Evolutionary conservation across 2,888 invertebrate species (phyloP).

Genomic region (Drosophila gaucha): DNA sequence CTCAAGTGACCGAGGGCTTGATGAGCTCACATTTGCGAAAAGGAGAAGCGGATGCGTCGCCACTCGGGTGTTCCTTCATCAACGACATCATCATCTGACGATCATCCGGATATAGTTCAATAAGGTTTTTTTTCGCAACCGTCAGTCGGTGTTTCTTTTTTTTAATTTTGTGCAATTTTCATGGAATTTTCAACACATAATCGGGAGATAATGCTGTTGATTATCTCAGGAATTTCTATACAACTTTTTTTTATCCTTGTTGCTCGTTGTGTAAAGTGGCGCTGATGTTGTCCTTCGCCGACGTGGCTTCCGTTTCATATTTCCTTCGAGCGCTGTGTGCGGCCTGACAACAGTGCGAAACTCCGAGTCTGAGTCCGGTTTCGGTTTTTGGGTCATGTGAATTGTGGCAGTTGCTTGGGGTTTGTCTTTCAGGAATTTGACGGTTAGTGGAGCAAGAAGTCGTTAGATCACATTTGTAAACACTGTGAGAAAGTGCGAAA

Average conservation of each 20-base stretch:
- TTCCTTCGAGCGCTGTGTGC: conserved; percentile 60
- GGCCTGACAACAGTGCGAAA: conserved; percentile 56
- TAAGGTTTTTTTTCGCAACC: conserved; percentile 45
- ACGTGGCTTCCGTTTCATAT: conserved; percentile 68
- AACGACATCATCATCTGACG: conserved; percentile 66
- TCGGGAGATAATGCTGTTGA: conserved; percentile 71
- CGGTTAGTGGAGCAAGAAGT: conserved; percentile 35
- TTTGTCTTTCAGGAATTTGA: conserved; percentile 27
- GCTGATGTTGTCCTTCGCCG: conserved; percentile 58
- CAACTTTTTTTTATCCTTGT: conserved; percentile 25
- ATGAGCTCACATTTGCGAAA: conserved; percentile 61
- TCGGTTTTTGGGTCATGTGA: conserved; percentile 28
- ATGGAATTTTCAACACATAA: conserved; percentile 73
- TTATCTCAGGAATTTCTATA: conserved; percentile 72
- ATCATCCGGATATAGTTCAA: conserved; percentile 79
- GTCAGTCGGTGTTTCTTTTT: conserved; percentile 48
- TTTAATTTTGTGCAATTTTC: conserved; percentile 65
- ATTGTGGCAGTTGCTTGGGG: conserved; percentile 25
- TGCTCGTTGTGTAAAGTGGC: conserved; percentile 56
- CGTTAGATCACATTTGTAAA: conserved; percentile 9
- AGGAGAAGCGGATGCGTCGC: conserved; percentile 71
- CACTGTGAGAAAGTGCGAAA: conserved; percentile 20
- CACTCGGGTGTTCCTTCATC: conserved; percentile 69
- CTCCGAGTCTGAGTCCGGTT: conserved; percentile 39
- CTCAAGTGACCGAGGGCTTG: conserved; percentile 78